Percentiles rank a stretch among this genome's conserved stretches.
These are phyloP conservation scores for Lordiphosa stackelbergi DNA, from an alignment of 1,140 invertebrate species.

Conservation along the genomic window DNA sequence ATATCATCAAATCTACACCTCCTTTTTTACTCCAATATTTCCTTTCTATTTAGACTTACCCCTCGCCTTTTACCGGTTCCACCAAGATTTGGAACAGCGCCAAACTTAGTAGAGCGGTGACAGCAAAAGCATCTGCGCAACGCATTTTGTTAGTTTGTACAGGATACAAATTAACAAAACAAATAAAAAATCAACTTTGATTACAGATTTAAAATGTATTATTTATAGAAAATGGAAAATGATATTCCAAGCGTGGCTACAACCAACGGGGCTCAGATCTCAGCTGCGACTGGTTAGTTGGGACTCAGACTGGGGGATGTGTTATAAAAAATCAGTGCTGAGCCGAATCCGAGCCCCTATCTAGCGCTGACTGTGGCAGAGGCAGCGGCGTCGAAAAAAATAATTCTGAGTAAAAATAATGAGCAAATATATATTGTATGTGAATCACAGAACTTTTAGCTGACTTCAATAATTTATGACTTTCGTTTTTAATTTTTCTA, in stretches of 20 bases:
- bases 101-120: constrained; percentile 32
- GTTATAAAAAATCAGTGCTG: constrained; percentile 30
- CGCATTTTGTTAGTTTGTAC: constrained; percentile 49
- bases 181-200: constrained; percentile 32
- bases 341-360: constrained; percentile 8
- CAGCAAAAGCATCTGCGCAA: constrained; percentile 52
- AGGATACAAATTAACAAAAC: constrained; percentile 19
- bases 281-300: constrained; percentile 57
- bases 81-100: constrained; percentile 45
- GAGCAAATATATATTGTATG: constrained; percentile 25
- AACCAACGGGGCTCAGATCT: constrained; percentile 48
- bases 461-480: no score
- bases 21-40: no score
- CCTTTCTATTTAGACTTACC: constrained; percentile 61
- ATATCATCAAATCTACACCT: no score
- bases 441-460: no score
- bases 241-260: constrained; percentile 42
- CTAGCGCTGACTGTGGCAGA: constrained; percentile 8
- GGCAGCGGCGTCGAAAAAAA: constrained; percentile 15
- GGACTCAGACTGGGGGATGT: constrained; percentile 37
- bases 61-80: constrained; percentile 55
- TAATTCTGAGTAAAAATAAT: constrained; percentile 46
- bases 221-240: constrained; percentile 6
- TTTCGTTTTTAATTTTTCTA: no score
- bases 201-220: constrained; percentile 1